Evolutionary conservation across 1,140 invertebrate genomes (phyloP), one percentile per base, ranked within the genome.

Genomic region (Drosophila oshimai): DNA sequence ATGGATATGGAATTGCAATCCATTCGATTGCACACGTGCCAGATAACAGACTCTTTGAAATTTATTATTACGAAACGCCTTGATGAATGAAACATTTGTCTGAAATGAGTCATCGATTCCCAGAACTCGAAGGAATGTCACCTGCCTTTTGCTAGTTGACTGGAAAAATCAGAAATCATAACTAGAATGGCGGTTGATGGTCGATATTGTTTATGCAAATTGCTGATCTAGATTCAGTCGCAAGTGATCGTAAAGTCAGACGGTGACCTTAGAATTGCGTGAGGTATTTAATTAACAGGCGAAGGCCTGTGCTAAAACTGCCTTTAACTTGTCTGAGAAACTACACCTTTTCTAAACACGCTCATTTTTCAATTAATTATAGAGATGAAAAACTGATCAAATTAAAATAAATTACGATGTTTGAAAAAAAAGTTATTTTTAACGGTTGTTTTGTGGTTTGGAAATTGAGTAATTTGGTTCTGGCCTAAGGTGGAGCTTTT

Each of bases 211-310:
- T 42, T 61, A 78, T 83, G 78, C 53, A 73, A 81, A 84, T 69
- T 39, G 17, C 24, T 74, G 74, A 44, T 84, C 79, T 50, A 78
- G 53, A 74, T 83, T 64, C 37, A 17, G 15, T 10, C 18, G 12
- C 31, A 18, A 54, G 39, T 36, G 29, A 46, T 47, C 37, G 36
- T 45, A 39, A 62, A 42, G 50, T 49, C 49, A 62, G 17, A 20
- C 12, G 37, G 9, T 70, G 62, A 83, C 61, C 79, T 83, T 74
- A 65, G n/a, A 17, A 17, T 65, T 84, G 69, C 79, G 69, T 84
- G 57, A 41, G 44, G 44, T 65, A 65, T 69, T 54, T 51, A 60
- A 78, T 69, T 84, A 47, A 1, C 13, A 12, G 4, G 7, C 24
- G 42, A 60, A 71, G 44, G 53, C 22, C 34, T 29, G 6, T 6